Evolutionary conservation across 1,140 invertebrate species (phyloP), one percentile per base, ranked within the genome.

Genomic region (Galleria mellonella): DNA sequence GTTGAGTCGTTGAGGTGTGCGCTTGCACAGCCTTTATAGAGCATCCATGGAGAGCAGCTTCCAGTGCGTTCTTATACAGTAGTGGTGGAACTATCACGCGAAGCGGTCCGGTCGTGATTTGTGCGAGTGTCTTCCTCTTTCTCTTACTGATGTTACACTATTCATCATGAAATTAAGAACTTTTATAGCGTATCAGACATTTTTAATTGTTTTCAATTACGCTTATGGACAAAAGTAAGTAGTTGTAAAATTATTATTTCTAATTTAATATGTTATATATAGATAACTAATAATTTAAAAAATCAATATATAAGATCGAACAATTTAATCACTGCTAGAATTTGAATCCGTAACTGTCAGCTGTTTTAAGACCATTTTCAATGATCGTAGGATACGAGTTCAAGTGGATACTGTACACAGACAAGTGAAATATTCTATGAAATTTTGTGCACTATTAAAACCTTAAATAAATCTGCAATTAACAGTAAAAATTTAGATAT

Each of bases 11-110:
- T 6, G 17, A 23, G 17, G 2, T 6, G 17, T 23, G 47, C 74
- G 72, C 55, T 41, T 46, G 64, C 69, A 72, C 72, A 78, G 62
- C 63, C 70, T 81, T 64, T 61, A 53, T 55, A 56, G 64, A 62
- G 33, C 36, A 52, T 49, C 40, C 50, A 42, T 37, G 47, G 43
- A 48, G 55, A 65, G 59, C 50, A 53, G 61, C 60, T 54, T 69
- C 49, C 50, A 43, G 55, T 51, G 50, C 61, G 50, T 47, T 54
- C 51, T 50, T 41, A 41, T 49, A 60, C 67, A 83, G 76, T 83
- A 65, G 57, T 68, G 49, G 63, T 62, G 63, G 67, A 63, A 51
- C 71, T 55, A 67, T 71, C 68, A 54, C 58, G 69, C 74, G 62
- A 58, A 62, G 51, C 69, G 62, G 67, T 72, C 79, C 64, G 52